A percentile compares a stretch with the other conserved stretches of the same genome.
Evolutionary conservation across 2,113 vertebrate genomes (phyloP).

Genomic region (Amphilophus citrinellus): DNA sequence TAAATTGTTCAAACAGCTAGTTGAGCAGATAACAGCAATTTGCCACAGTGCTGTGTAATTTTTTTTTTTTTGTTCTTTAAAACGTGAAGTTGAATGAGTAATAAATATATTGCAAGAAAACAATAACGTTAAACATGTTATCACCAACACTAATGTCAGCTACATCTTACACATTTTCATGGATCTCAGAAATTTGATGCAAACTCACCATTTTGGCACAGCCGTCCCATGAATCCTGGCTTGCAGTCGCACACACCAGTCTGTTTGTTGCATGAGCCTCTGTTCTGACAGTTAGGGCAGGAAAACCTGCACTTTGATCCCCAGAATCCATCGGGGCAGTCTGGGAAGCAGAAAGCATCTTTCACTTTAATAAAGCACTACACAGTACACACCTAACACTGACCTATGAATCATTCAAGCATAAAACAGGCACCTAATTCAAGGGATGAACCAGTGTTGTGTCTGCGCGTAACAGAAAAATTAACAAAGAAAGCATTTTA

Average conservation of each 20-base stretch:
- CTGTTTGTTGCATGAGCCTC: conserved; percentile 74
- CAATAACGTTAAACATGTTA: background rate
- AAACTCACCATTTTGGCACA: conserved; percentile 74
- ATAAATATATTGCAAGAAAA: too few relatives aligned
- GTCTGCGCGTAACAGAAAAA: too few relatives aligned
- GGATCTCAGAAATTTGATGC: background rate
- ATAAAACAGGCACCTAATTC: too few relatives aligned
- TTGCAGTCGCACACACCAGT: conserved; percentile 77
- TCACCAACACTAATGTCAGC: background rate
- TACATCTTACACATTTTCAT: background rate
- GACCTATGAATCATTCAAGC: too few relatives aligned
- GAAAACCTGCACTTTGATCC: conserved; percentile 75
- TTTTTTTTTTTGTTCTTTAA: too few relatives aligned
- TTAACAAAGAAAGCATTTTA: too few relatives aligned
- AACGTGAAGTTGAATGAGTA: too few relatives aligned
- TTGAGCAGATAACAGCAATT: too few relatives aligned
- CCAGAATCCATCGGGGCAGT: conserved; percentile 78
- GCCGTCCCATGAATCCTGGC: conserved; percentile 74
- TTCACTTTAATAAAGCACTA: conserved; percentile 24
- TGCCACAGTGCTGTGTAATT: too few relatives aligned
- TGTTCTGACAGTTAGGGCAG: conserved; percentile 76
- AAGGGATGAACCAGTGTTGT: too few relatives aligned
- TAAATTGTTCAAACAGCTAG: background rate
- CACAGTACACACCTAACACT: background rate
- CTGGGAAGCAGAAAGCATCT: conserved; percentile 56